Evolutionary conservation across 2,888 invertebrate genomes (phyloP), one percentile per base, ranked within the genome.

Genomic region (Cybosia mesomella): DNA sequence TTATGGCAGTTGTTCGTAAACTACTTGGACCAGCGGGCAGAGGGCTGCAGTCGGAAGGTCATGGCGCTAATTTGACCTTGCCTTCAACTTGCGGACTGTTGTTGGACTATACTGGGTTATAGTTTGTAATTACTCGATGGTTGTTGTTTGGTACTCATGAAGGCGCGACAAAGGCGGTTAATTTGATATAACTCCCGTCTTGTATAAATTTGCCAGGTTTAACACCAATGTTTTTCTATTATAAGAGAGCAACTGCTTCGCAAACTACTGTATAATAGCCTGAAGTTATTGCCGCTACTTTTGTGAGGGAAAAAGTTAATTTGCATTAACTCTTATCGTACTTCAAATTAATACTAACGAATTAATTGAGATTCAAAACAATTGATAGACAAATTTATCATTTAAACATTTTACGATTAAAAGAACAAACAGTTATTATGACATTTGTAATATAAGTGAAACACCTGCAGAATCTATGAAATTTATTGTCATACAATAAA

Each of bases 1-100:
- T 95, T 94, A 95, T 95, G 94, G 94, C 95, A 95, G 94, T 95
- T 95, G 94, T 95, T 94, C 89, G 89, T 83, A 91, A 92, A 94
- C 93, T 94, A 94, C 91, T 94, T 92, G 92, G 92, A 87, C 92
- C 91, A 89, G 81, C 86, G 83, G 87, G 83, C 89, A 89, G 91
- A 90, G 92, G 93, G 91, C 89, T 92, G 93, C 92, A 93, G 87
- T 87, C 74, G 88, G 91, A 91, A 91, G 94, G 94, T 94, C 94
- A 92, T 92, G 93, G 89, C 90, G 90, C 87, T 94, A 93, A 93
- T 92, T 93, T 87, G 93, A 94, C 94, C 94, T 95, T 94, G 93
- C 89, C 87, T 86, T 88, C 89, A 92, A 93, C 88, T 93, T 93
- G 70, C 59, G 84, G 72, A 81, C 85, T 85, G 85, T 85, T 85